Percentiles rank a stretch among this genome's conserved stretches.
Evolutionary conservation across 2,888 invertebrate species (phyloP).

Genomic region (Tinea pellionella): DNA sequence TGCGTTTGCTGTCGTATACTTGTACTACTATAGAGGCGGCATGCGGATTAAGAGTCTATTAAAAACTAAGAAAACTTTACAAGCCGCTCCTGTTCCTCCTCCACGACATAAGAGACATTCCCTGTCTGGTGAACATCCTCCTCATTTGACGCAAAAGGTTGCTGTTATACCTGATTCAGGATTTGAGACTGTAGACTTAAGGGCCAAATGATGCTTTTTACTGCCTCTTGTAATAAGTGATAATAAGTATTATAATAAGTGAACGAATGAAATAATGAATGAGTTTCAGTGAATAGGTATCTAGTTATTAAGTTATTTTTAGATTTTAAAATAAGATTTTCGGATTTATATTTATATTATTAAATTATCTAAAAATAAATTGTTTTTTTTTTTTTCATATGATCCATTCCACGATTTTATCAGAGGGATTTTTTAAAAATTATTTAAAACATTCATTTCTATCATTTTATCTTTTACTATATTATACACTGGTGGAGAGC

Average conservation of each 20-base stretch:
- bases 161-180: conserved; percentile 49
- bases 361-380: conserved; percentile 10
- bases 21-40: conserved; percentile 82
- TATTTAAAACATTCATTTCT: too few relatives aligned
- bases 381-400: background rate
- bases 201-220: conserved; percentile 36
- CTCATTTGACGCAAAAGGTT: conserved; percentile 47
- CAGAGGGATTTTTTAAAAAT: too few relatives aligned
- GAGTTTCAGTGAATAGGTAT: conserved; percentile 4
- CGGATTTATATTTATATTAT: conserved; percentile 8
- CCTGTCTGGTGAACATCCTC: conserved; percentile 46
- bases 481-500: too few relatives aligned
- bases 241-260: conserved; percentile 18
- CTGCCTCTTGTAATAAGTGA: conserved; percentile 32
- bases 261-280: conserved; percentile 1
- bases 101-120: conserved; percentile 54
- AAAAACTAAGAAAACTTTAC: conserved; percentile 44
- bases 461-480: too few relatives aligned
- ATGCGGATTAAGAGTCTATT: conserved; percentile 74
- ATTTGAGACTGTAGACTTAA: conserved; percentile 59
- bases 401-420: too few relatives aligned
- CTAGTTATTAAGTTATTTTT: background rate
- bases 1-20: conserved; percentile 75
- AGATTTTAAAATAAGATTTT: background rate
- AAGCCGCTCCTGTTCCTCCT: conserved; percentile 51